A percentile compares a stretch with the other conserved stretches of the same genome.
These are phyloP conservation scores for Solenopsis fugax DNA, from an alignment of 1,140 invertebrate species.

Conservation along the genomic window DNA sequence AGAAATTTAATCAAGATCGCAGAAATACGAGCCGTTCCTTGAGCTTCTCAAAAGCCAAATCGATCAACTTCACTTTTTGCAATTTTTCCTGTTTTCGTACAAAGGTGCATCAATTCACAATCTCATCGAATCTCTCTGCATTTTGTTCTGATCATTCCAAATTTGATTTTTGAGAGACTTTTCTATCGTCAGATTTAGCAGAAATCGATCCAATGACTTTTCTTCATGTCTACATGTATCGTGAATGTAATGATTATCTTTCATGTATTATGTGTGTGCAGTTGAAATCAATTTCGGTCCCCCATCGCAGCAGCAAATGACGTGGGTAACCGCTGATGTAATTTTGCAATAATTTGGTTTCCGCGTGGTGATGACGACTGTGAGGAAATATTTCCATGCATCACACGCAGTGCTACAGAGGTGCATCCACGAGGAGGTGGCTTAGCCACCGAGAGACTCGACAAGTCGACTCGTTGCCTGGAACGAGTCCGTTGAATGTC, in stretches of 20 bases:
- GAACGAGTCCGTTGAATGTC: neutral
- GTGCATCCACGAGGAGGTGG: neutral
- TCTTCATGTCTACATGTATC: neutral
- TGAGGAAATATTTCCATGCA: conserved; percentile 10
- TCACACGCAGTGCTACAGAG: neutral
- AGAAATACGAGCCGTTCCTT: neutral
- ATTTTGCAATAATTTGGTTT: neutral
- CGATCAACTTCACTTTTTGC: neutral
- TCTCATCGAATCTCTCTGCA: neutral
- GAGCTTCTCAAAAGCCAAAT: neutral
- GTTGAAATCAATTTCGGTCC: neutral
- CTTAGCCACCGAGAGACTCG: neutral
- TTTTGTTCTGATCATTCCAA: neutral
- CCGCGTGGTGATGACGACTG: neutral
- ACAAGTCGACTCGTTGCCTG: neutral
- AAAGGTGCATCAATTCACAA: neutral
- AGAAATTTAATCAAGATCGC: neutral
- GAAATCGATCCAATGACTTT: neutral
- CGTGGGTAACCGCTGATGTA: neutral
- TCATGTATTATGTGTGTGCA: neutral
- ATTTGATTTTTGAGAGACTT: neutral
- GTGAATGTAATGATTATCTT: neutral
- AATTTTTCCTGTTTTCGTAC: neutral
- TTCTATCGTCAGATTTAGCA: neutral
- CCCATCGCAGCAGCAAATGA: neutral